Percentiles rank a stretch among this genome's conserved stretches.
These are phyloP conservation scores for Bombus vancouverensis DNA, from an alignment of 1,140 invertebrate species.

Conservation along the genomic window DNA sequence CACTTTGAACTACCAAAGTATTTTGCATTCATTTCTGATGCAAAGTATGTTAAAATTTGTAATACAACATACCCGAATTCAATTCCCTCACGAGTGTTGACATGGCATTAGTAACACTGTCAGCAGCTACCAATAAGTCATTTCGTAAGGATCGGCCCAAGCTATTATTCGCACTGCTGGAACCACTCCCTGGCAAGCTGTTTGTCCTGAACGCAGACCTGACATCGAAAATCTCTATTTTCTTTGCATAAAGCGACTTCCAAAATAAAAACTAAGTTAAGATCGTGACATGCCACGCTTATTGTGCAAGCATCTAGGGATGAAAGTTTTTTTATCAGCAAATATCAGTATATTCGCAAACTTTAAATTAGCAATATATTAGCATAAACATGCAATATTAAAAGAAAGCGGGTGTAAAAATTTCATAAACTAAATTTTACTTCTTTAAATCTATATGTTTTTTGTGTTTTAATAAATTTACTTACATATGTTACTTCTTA, in stretches of 20 bases:
- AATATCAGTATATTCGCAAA: conserved; percentile 33
- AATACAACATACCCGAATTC: conserved; percentile 89
- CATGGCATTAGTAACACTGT: conserved; percentile 98
- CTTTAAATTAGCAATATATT: conserved; percentile 46
- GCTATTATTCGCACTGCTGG: conserved; percentile 81
- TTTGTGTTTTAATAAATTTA: background rate
- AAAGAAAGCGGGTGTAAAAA: background rate
- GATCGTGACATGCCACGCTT: conserved; percentile 55
- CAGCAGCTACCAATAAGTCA: conserved; percentile 94
- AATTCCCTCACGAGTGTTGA: conserved; percentile 96
- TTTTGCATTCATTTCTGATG: conserved; percentile 54
- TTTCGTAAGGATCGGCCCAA: conserved; percentile 89
- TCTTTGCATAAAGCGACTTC: conserved; percentile 78
- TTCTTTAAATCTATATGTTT: background rate
- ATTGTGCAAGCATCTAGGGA: conserved; percentile 55
- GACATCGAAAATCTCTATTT: conserved; percentile 81
- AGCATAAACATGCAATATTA: conserved; percentile 55
- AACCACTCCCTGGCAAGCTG: conserved; percentile 80
- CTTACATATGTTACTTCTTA: background rate
- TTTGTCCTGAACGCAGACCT: conserved; percentile 83
- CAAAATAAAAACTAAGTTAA: conserved; percentile 65
- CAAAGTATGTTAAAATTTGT: conserved; percentile 38
- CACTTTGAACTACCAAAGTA: conserved; percentile 49
- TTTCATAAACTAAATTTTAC: background rate
- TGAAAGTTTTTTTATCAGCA: background rate